phyloP scores from a whole-genome alignment of 2,113 vertebrate species.

The Octodon degus region DNA sequence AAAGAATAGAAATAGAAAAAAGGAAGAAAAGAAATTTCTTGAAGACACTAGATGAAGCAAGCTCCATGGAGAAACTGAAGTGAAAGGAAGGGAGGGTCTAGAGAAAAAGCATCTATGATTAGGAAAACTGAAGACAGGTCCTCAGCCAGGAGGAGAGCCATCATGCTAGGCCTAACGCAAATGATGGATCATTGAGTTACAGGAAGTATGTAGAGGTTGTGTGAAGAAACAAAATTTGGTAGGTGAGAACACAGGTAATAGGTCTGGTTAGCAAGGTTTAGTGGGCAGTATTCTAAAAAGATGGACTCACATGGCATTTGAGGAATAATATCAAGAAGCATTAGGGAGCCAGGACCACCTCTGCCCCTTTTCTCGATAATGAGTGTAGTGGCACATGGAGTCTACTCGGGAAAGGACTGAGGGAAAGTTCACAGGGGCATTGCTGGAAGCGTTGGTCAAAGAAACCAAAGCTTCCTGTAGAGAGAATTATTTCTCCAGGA shows the following conservation, averaged over 20 bases:
- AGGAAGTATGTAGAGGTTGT: neutral
- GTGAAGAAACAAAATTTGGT: neutral
- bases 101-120: neutral
- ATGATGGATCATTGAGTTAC: neutral
- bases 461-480: neutral
- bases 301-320: neutral
- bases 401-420: neutral
- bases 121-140: neutral
- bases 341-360: neutral
- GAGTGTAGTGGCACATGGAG: neutral
- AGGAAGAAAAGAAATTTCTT: neutral
- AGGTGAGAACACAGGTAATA: neutral
- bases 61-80: neutral
- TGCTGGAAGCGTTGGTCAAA: neutral
- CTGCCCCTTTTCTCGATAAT: neutral
- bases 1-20: neutral
- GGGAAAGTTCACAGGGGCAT: neutral
- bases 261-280: neutral
- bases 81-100: neutral
- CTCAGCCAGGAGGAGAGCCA: neutral
- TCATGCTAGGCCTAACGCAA: neutral
- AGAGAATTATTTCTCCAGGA: neutral
- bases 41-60: neutral
- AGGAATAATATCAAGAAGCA: neutral
- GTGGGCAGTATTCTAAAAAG: neutral